Evolutionary conservation across 1,140 invertebrate genomes (phyloP).

Genomic region (Grapholita molesta): DNA sequence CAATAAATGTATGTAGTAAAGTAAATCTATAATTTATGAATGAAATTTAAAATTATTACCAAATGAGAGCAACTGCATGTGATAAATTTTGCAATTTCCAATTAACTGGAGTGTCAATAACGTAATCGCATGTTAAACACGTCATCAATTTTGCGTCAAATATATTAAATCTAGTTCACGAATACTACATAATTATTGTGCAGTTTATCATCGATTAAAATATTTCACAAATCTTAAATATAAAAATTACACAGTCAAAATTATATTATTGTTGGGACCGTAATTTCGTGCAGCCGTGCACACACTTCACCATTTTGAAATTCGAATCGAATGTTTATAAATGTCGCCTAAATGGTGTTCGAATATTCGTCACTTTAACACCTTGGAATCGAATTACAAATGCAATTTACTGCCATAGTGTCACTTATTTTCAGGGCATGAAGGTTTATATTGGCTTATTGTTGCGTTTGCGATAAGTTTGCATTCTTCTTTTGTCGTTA

Average conservation of each 20-base stretch:
- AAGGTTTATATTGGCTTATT: not conserved
- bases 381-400: slow-evolving; percentile 47
- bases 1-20: not conserved
- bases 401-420: slow-evolving; percentile 29
- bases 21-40: not conserved
- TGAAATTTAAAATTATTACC: not conserved
- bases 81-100: not conserved
- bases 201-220: no score
- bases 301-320: slow-evolving; percentile 47
- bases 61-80: not conserved
- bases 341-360: slow-evolving; percentile 52
- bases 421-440: not conserved
- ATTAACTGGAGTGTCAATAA: not conserved
- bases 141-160: not conserved
- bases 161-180: not conserved
- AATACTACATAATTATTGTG: not conserved
- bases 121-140: not conserved
- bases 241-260: not conserved
- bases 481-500: not conserved
- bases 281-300: slow-evolving; percentile 44
- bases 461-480: not conserved
- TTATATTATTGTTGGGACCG: not conserved
- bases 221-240: not conserved
- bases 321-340: slow-evolving; percentile 71
- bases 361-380: slow-evolving; percentile 56